Base-by-base conservation (phyloP, 2,888 invertebrate genomes). In the Cephalotes varians region DNA sequence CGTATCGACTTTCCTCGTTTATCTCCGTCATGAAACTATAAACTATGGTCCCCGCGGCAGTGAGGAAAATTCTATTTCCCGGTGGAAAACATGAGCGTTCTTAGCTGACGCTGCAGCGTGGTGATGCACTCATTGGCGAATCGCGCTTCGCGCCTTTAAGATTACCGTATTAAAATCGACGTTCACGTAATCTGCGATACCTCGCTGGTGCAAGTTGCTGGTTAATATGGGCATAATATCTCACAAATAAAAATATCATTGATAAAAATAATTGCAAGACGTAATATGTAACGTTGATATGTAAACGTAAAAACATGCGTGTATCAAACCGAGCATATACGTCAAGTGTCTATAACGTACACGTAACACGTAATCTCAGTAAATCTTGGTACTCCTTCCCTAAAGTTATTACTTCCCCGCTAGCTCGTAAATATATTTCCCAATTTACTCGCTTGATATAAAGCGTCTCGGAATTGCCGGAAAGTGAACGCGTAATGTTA, bases 1-100 rank as follows among this genome's bases (percentile, higher is more conserved):
- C 64, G 84, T 88, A 89, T 90, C 89, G 90, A 90, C 85, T 90
- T 89, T 89, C 76, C 86, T 85, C 90, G 74, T 90, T 90, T 86
- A 88, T 82, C 84, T 81, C 82, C 84, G 73, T 76, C 87, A 82
- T 87, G 87, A 88, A 87, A 86, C 87, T 83, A 60, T 85, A 85
- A 89, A 87, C 69, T 69, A 67, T 31, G 31, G 82, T 62, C 79
- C 56, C 47, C 71, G 64, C 49, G n/a, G 69, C 62, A 49, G 80
- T 58, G 79, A 72, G 82, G 90, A 90, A 86, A 86, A 88, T 89
- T 90, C 90, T 85, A 89, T 89, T 88, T 88, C 74, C 85, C 82
- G 56, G 74, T 69, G 60, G 83, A 83, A 84, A 85, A 85, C 83
- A 79, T 51, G 84, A 82, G 74, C 81, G 69, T 54, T 47, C 76